Base-by-base conservation (phyloP, 1,140 invertebrate genomes). In the Formica selysi region DNA sequence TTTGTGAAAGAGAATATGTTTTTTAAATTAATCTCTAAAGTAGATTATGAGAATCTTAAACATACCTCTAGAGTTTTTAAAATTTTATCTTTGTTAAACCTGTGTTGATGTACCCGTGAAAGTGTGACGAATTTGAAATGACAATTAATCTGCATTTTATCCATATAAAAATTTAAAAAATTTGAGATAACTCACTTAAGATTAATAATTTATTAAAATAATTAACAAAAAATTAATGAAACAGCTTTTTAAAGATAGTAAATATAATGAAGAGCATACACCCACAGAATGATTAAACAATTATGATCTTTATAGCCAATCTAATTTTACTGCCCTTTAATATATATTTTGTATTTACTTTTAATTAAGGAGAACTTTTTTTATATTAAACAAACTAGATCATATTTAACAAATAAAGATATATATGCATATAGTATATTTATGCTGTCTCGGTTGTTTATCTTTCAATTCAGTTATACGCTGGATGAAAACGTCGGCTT, bases 11-110 rank as follows among this genome's bases (percentile, higher is more conserved):
- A 80, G 16, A 6, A 10, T 26, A 22, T n/a, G 8, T 80, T 38
- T 54, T 54, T 11, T 80, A 68, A 80, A 64, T 78, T 22, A 62
- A 79, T 68, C 22, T 26, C n/a, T 41, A 41, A 41, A 57, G 13
- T 3, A 10, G 8, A 13, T 44, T 44, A 44, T 44, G 19, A 79
- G 8, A 29, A 36, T 54, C 11, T 54, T 59, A 2, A 67, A 19
- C 1, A 68, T 68, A 26, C 0, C 13, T 26, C 10, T 51, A 41
- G 0, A 22, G 10, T 51, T n/a, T 62, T 44, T 8, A 13, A 54
- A 41, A 70, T 51, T 29, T 4, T 26, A 1, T 10, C 16, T 22
- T 8, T 32, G 13, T 73, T 73, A n/a, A 44, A 51, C 11, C 10
- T n/a, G 2, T 62, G 16, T 51, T 51, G 0, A 11, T 19, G 4